Evolutionary conservation across 2,888 invertebrate genomes (phyloP).

Genomic region (Troides oblongomaculatus): DNA sequence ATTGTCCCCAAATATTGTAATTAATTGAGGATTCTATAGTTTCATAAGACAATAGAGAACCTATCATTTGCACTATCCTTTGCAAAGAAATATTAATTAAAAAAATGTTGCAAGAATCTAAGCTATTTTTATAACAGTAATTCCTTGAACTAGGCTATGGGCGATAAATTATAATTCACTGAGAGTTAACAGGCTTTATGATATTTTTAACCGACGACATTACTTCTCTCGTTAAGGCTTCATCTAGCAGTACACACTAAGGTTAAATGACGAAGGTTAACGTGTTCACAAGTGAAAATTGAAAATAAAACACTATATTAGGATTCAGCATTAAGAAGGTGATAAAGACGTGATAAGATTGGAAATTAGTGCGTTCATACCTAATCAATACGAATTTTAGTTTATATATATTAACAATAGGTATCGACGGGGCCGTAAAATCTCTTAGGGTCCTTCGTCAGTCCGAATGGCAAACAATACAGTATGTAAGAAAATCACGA

Average conservation of each 20-base stretch:
- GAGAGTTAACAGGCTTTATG: no score
- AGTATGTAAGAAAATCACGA: constrained; percentile 47
- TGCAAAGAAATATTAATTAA: no score
- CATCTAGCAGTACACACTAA: constrained; percentile 27
- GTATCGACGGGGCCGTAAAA: constrained; percentile 55
- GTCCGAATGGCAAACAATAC: constrained; percentile 42
- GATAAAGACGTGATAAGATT: constrained; percentile 46
- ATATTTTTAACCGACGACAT: no score
- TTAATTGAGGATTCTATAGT: no score
- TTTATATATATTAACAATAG: constrained; percentile 48
- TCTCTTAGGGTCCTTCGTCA: constrained; percentile 37
- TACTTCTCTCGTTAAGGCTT: constrained; percentile 9
- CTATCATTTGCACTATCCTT: no score
- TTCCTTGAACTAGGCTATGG: no score
- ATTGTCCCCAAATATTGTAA: no score
- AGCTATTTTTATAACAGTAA: no score
- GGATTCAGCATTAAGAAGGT: constrained; percentile 50
- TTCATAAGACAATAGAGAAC: no score
- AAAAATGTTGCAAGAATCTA: no score
- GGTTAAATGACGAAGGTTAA: constrained; percentile 27
- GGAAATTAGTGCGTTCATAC: constrained; percentile 58
- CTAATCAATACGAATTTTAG: constrained; percentile 49
- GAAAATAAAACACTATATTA: constrained; percentile 31
- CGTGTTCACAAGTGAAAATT: constrained; percentile 24
- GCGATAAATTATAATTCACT: no score